Evolutionary conservation across 2,797 vertebrate genomes (phyloP).

Genomic region (Onychomys arenicola): DNA sequence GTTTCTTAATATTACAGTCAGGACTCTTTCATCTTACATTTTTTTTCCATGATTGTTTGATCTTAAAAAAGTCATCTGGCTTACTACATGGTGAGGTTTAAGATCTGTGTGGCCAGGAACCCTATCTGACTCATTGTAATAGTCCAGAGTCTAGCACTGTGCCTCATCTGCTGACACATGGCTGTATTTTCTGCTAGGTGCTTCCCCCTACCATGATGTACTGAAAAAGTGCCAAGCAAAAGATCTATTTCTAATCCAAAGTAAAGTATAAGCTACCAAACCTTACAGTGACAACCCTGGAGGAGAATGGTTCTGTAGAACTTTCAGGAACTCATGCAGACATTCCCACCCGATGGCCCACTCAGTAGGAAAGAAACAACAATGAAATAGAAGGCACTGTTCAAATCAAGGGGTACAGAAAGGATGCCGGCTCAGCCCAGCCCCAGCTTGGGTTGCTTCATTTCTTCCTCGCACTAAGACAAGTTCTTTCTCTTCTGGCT

Average conservation of each 20-base stretch:
- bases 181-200: not conserved
- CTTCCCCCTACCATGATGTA: not conserved
- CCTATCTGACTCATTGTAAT: not conserved
- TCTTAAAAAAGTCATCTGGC: conserved; percentile 28
- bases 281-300: not conserved
- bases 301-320: not conserved
- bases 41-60: conserved; percentile 57
- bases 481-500: not conserved
- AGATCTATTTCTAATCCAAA: not conserved
- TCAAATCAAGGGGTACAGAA: not conserved
- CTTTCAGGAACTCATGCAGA: conserved; percentile 7
- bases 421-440: not conserved
- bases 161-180: not conserved
- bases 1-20: conserved; percentile 60
- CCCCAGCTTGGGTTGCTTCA: not conserved
- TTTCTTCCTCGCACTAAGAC: not conserved
- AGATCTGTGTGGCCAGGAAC: conserved; percentile 26
- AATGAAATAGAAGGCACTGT: not conserved
- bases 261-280: not conserved
- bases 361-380: not conserved
- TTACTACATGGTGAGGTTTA: conserved; percentile 37
- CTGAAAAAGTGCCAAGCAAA: not conserved
- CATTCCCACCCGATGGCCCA: not conserved
- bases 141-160: conserved; percentile 12
- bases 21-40: conserved; percentile 1